Evolutionary conservation across 2,113 vertebrate genomes (phyloP), one percentile per base, ranked within the genome.

Genomic region (Nannospalax galili): DNA sequence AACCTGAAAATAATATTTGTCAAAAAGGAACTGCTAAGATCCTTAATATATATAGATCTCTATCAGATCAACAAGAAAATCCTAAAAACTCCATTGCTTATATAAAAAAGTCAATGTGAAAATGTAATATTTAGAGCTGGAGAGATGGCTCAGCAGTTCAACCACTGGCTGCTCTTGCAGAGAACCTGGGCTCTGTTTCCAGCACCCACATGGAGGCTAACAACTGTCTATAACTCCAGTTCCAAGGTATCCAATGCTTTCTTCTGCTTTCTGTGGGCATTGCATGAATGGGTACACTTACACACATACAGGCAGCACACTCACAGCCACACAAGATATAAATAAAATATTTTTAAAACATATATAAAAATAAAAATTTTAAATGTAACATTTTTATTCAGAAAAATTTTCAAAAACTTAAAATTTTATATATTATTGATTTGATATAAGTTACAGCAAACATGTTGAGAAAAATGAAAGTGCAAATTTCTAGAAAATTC

Each of bases 11-110:
- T 60, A 72, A 48, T 82, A 69, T 70, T 94, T 82, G 42, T 32
- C 65, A 80, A 28, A 22, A 79, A 84, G 42, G 17, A 73, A 20
- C 30, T 77, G n/a, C 26, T 65, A 62, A 73, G 74, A 37, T 92
- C 45, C 24, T 87, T 78, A 32, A 87, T n/a, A 92, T 37, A 56
- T 37, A 92, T 86, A 92, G 28, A 72, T 40, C 28, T 91, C 42
- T 93, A 26, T 32, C 20, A 85, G 22, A 84, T 91, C 42, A 81
- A 73, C 64, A 89, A 89, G 45, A 93, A 94, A 93, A 58, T 1
- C 26, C 19, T 58, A 52, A 91, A 90, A 62, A 26, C 16, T 9
- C 42, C 11, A 45, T 10, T 80, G 35, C 26, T 58, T 89, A 56
- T 74, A 8, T 37, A 75, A 85, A 67, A 88, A 85, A 75, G 77